A percentile compares a stretch with the other conserved stretches of the same genome.
Conservation (phyloP, 2,888 invertebrate species). For the Watsonalla binaria region DNA sequence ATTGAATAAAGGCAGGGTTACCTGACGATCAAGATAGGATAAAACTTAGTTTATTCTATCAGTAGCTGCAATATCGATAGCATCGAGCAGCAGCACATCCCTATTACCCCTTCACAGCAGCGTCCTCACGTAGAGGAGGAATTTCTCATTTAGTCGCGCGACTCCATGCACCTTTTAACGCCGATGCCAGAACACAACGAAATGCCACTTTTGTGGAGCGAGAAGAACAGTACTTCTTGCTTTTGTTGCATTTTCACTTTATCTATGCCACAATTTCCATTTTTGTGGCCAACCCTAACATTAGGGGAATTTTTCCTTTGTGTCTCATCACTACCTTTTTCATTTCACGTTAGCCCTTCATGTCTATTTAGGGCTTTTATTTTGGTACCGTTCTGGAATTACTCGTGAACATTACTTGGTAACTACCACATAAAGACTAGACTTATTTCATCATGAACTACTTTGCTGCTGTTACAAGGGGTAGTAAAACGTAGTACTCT, state of each 20-base stretch:
- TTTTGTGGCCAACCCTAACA: background rate
- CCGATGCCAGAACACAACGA: conserved; percentile 9
- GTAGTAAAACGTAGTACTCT: no score
- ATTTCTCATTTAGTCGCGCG: conserved; percentile 61
- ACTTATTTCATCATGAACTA: no score
- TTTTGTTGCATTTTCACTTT: background rate
- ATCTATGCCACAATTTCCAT: background rate
- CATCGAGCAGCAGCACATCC: conserved; percentile 13
- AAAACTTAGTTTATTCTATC: no score
- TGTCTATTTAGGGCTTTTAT: background rate
- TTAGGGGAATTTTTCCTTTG: background rate
- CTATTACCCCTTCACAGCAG: conserved; percentile 22
- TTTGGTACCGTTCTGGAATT: background rate
- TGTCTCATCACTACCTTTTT: background rate
- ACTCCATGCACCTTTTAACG: conserved; percentile 39
- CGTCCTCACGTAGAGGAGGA: conserved; percentile 42
- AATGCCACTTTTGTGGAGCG: conserved; percentile 14
- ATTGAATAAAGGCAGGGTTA: no score
- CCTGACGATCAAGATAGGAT: no score
- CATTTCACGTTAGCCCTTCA: background rate
- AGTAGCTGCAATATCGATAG: background rate
- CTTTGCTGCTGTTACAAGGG: no score
- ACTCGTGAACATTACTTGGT: no score
- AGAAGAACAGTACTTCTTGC: background rate
- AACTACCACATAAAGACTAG: no score